Evolutionary conservation across 1,140 invertebrate species (phyloP).

Genomic region (Anastrepha obliqua): DNA sequence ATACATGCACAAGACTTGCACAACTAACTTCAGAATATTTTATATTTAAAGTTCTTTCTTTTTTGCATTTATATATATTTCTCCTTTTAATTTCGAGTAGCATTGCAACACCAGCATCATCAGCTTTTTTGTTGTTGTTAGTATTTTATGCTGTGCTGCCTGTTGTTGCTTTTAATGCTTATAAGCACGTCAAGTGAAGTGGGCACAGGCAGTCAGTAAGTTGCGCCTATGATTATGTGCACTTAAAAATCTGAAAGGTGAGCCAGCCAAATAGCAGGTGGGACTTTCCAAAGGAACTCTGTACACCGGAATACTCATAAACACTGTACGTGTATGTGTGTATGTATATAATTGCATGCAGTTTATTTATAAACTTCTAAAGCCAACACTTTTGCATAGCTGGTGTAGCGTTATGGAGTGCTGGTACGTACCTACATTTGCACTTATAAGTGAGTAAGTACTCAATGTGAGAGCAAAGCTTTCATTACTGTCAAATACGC

Average conservation of each 20-base stretch:
- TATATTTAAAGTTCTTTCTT: neutral
- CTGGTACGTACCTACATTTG: neutral
- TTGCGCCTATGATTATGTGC: neutral
- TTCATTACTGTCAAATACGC: neutral
- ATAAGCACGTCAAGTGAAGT: neutral
- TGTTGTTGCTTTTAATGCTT: neutral
- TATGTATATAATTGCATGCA: neutral
- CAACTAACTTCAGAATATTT: too few relatives aligned
- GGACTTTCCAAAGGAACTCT: neutral
- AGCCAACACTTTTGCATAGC: neutral
- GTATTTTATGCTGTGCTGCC: neutral
- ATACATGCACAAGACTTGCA: neutral
- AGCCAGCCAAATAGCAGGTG: neutral
- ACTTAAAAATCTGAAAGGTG: neutral
- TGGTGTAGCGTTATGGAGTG: neutral
- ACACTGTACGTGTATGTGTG: neutral
- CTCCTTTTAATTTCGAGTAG: neutral
- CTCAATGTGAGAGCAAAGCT: neutral
- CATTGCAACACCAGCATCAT: neutral
- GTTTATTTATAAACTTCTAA: neutral
- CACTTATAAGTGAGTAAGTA: neutral
- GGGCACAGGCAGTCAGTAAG: conserved; percentile 13
- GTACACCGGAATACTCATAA: neutral
- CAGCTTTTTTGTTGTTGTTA: neutral
- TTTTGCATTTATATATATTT: neutral